Percentiles rank a stretch among this genome's conserved stretches.
Conservation (phyloP, 2,888 invertebrate species). For the Nemotelus nigrinus region DNA sequence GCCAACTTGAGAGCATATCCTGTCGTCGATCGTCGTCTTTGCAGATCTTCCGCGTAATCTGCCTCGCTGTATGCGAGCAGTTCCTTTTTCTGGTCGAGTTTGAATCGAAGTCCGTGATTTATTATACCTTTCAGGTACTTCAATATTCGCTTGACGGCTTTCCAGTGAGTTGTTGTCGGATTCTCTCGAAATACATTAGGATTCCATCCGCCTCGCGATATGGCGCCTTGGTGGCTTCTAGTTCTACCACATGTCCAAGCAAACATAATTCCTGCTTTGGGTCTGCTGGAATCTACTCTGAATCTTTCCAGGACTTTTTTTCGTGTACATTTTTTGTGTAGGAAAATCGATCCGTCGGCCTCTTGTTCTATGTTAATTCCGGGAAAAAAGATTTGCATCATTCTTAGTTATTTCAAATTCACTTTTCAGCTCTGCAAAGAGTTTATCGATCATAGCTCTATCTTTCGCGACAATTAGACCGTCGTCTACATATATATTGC, state of each 20-base stretch:
- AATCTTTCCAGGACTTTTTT: not conserved
- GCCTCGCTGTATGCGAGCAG: not conserved
- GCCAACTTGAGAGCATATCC: not conserved
- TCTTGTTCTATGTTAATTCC: not conserved
- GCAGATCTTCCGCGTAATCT: not conserved
- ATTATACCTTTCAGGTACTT: not conserved
- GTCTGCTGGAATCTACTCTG: not conserved
- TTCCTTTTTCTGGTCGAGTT: not conserved
- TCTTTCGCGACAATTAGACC: no score
- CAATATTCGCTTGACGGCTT: not conserved
- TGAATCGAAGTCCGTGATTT: not conserved
- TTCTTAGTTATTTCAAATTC: no score
- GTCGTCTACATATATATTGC: no score
- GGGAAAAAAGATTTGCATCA: not conserved
- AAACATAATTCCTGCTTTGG: not conserved
- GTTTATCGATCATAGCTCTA: no score
- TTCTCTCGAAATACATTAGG: not conserved
- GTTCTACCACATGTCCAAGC: not conserved
- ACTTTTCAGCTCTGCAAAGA: no score
- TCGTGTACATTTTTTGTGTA: not conserved
- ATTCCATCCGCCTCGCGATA: not conserved
- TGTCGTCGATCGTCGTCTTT: not conserved
- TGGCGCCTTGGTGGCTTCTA: not conserved
- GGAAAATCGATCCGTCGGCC: not conserved
- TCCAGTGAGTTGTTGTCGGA: not conserved